Base-by-base conservation (phyloP, 2,888 invertebrate genomes). In the Vesta saturnalis region DNA sequence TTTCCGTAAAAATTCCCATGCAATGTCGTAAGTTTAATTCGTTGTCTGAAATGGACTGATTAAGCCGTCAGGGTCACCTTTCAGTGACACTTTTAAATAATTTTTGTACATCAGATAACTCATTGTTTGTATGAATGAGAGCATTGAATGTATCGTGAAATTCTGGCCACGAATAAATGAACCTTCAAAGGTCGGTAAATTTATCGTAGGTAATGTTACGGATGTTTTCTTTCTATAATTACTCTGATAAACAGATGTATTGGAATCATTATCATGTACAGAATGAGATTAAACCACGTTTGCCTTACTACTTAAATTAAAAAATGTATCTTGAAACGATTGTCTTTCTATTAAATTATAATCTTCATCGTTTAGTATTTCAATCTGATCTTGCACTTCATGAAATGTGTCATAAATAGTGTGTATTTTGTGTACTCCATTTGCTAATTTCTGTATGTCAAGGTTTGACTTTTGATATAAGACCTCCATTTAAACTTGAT, bases 21-120 rank as follows among this genome's bases (percentile, higher is more conserved):
- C 69, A 15, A 59, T 66, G 1, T 16, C 19, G 35, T 71, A 71
- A 60, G 62, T 69, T 35, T 64, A 22, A n/a, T 54, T 52, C 5
- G 69, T 56, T 10, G 56, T 57, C 39, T 67, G 22, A 21, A 67
- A 61, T 0, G 67, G 22, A n/a, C n/a, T 3, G 30, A 67, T 47
- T 21, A 62, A 22, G 18, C 39, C 21, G 10, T 46, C 49, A 21
- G 67, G 61, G 61, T 65, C 60, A 54, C 56, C 60, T 23, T 55
- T 55, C n/a, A 55, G 15, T 12, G 55, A 46, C 15, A 30, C 30
- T 1, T 35, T 30, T 57, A 57, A 35, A 3, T 57, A 57, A 5
- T 30, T 57, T 57, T 57, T 57, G 57, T 0, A 22, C 1, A 16
- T 4, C 15, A 14, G 57, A 23, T 8, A 57, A 16, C 5, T 35